Evolutionary conservation across 2,888 invertebrate genomes (phyloP), one percentile per base, ranked within the genome.

Genomic region (Eledone cirrhosa): DNA sequence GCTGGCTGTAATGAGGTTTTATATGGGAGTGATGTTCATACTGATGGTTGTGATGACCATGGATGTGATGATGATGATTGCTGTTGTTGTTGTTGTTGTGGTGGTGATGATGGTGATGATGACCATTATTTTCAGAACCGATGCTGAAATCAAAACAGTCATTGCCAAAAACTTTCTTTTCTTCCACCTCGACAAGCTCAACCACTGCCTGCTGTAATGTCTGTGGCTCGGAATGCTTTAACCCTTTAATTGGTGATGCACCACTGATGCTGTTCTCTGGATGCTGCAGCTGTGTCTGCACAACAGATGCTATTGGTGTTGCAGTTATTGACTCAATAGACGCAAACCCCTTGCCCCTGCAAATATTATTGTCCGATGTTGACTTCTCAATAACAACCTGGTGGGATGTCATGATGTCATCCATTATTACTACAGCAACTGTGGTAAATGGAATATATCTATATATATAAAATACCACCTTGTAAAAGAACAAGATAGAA

Each of bases 111-210:
- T 72, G 72, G 22, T 72, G 31, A 72, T 41, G 41, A 33, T 72
- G 72, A 29, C 22, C 41, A 13, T 16, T 22, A 72, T 31, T 22
- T 72, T 72, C 72, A 72, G 72, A n/a, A 31, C 33, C 19, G 22
- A n/a, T 72, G 31, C 33, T 22, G 29, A 72, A 29, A 41, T 24
- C 24, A 72, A 72, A 72, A 72, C n/a, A 33, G 31, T 72, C 72
- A 19, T 72, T 72, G 41, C 33, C 33, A 72, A 72, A 72, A 72
- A 72, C 72, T 72, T 72, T 72, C 72, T 72, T 72, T 72, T 72
- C 72, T 72, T 72, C 72, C n/a, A 72, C 11, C 41, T 72, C 72
- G 16, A 72, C 72, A 72, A 72, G 72, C 41, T 72, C 72, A 72
- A 72, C 72, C 8, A 72, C 72, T 4, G 72, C 72, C 24, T 72